Conservation (phyloP, 2,888 invertebrate genomes). For the Campaea margaritaria region DNA sequence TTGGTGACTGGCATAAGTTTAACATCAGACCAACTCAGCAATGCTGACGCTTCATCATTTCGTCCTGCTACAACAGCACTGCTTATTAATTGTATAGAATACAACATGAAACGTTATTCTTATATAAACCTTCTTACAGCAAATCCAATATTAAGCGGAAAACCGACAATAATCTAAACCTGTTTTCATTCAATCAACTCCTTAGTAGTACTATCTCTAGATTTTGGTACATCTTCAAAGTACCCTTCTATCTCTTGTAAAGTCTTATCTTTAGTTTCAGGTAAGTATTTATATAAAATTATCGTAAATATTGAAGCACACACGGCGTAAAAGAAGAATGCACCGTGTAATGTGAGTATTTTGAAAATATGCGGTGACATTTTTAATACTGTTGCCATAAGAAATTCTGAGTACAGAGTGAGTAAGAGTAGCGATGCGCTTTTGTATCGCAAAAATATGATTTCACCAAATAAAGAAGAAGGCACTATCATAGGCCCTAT, state of each 20-base stretch:
- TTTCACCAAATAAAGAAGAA: conserved; percentile 60
- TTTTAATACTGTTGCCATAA: conserved; percentile 59
- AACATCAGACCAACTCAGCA: no score
- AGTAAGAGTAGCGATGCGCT: conserved; percentile 54
- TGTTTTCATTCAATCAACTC: conserved; percentile 44
- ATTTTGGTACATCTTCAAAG: conserved; percentile 47
- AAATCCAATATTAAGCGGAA: no score
- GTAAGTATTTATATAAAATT: conserved; percentile 55
- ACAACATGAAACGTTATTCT: no score
- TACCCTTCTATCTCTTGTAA: conserved; percentile 59
- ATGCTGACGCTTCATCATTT: no score
- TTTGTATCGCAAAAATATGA: conserved; percentile 62
- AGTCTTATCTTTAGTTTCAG: conserved; percentile 63
- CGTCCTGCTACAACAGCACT: no score
- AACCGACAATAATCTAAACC: no score
- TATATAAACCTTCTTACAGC: no score
- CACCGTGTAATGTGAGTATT: conserved; percentile 55
- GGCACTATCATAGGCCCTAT: conserved; percentile 68
- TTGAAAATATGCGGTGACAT: conserved; percentile 58
- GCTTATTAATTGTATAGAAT: no score
- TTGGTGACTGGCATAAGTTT: no score
- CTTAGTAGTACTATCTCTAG: conserved; percentile 38
- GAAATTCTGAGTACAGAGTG: conserved; percentile 52
- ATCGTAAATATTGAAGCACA: conserved; percentile 54
- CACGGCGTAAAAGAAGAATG: conserved; percentile 58